Conservation (phyloP, 2,888 invertebrate species). For the Argyresthia albistria region DNA sequence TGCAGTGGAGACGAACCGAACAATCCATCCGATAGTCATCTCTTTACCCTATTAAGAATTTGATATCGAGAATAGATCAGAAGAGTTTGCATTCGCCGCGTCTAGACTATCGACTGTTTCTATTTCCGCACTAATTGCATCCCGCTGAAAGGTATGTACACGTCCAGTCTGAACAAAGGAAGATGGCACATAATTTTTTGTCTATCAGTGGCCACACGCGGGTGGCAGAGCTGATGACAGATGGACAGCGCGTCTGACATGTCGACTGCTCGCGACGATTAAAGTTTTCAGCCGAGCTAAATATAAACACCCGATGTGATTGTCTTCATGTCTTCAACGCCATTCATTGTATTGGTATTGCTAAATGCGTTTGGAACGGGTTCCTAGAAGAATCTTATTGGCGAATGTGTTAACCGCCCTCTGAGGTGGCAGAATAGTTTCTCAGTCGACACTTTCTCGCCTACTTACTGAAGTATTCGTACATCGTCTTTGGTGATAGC, state of each 20-base stretch:
- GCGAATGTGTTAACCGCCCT: too few species aligned
- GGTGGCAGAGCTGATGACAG: constrained; percentile 39
- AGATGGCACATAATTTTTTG: constrained; percentile 66
- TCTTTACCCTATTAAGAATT: constrained; percentile 34
- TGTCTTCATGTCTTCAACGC: constrained; percentile 16
- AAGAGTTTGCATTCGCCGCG: constrained; percentile 49
- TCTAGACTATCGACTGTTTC: constrained; percentile 52
- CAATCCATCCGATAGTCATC: background rate
- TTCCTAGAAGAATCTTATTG: too few species aligned
- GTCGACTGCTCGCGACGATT: constrained; percentile 49
- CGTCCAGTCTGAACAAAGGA: constrained; percentile 69
- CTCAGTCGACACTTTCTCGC: too few species aligned
- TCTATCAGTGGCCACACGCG: constrained; percentile 65
- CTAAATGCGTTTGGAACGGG: too few species aligned
- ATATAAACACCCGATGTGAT: constrained; percentile 38
- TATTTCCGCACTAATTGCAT: constrained; percentile 71
- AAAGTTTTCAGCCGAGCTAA: constrained; percentile 67
- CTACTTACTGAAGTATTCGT: too few species aligned
- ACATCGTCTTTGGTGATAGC: too few species aligned
- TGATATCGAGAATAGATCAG: constrained; percentile 68
- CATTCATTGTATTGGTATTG: constrained; percentile 14
- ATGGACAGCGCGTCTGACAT: constrained; percentile 55
- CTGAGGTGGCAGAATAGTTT: too few species aligned
- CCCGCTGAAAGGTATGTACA: constrained; percentile 69
- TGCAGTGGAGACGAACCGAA: too few species aligned